Base-by-base conservation (phyloP, 2,888 invertebrate species). In the Hartigia nigra region DNA sequence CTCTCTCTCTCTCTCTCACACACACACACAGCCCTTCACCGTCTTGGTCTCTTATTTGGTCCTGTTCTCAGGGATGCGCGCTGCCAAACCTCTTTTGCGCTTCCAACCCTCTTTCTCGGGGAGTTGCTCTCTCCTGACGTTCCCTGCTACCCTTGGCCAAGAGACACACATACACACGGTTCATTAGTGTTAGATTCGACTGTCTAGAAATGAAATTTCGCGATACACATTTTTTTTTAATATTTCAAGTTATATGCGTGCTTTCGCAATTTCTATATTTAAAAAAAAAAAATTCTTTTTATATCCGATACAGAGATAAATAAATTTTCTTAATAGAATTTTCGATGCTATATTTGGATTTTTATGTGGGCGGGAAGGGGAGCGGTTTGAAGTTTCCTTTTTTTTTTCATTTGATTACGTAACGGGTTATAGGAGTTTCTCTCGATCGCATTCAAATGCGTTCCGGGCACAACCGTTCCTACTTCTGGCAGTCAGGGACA, bases 11-110 rank as follows among this genome's bases (percentile, higher is more conserved):
- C n/a, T n/a, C n/a, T n/a, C n/a, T n/a, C n/a, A n/a, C n/a, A n/a
- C n/a, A n/a, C n/a, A n/a, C n/a, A n/a, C n/a, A n/a, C n/a, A 23
- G 55, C 69, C 12, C 69, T 36, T 74, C 74, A 69, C 76, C 80
- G 76, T 75, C 81, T 77, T 70, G 79, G 82, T 82, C 82, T 84
- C 82, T 84, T 84, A 82, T 85, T 84, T 82, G 83, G 80, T 82
- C 86, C 84, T 79, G 83, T 85, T 85, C 84, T 83, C 81, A 81
- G 78, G 55, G 55, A 55, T 55, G 55, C 55, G 55, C 55, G 55
- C 23, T 55, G 55, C 55, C 55, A 23, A 23, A 23, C 55, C 55
- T 55, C 55, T 55, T 23, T 55, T 55, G 55, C 55, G 23, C 55
- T 55, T 55, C 23, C 55, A 55, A 9, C 55, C 55, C 55, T 23